Conservation (phyloP, 2,113 vertebrate species). For the Bos indicus region DNA sequence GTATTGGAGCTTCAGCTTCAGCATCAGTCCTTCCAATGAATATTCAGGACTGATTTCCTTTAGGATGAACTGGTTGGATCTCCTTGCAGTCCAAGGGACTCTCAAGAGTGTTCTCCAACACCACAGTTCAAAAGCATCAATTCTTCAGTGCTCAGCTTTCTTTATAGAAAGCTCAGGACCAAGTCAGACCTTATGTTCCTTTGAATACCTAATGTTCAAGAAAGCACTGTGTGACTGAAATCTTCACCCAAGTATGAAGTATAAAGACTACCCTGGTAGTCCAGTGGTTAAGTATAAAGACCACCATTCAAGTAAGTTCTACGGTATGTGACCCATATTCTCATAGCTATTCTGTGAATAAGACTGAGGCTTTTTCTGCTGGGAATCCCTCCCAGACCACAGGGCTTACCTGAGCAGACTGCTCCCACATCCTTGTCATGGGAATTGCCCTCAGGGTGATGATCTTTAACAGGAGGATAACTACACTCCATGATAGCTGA, state of each 20-base stretch:
- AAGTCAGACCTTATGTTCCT: not conserved
- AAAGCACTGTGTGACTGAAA: not conserved
- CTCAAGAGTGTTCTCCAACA: not conserved
- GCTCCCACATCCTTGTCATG: not conserved
- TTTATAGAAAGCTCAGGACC: not conserved
- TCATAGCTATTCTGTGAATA: not conserved
- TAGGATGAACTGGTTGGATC: not conserved
- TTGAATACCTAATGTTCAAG: not conserved
- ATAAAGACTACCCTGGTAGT: not conserved
- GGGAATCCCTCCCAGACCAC: not conserved
- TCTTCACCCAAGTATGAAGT: not conserved
- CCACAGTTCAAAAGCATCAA: not conserved
- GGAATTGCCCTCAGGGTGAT: fast-evolving
- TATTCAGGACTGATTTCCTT: not conserved
- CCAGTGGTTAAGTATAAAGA: not conserved
- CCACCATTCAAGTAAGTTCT: not conserved
- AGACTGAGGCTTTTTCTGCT: not conserved
- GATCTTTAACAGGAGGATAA: not conserved
- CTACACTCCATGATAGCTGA: not conserved
- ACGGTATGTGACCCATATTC: not conserved
- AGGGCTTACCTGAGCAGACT: constrained; percentile 75
- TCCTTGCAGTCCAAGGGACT: not conserved
- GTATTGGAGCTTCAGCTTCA: not conserved
- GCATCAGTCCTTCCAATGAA: not conserved
- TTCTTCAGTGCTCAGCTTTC: not conserved